Evolutionary conservation across 2,113 vertebrate genomes (phyloP), one percentile per base, ranked within the genome.

Genomic region (Embiotoca jacksoni): DNA sequence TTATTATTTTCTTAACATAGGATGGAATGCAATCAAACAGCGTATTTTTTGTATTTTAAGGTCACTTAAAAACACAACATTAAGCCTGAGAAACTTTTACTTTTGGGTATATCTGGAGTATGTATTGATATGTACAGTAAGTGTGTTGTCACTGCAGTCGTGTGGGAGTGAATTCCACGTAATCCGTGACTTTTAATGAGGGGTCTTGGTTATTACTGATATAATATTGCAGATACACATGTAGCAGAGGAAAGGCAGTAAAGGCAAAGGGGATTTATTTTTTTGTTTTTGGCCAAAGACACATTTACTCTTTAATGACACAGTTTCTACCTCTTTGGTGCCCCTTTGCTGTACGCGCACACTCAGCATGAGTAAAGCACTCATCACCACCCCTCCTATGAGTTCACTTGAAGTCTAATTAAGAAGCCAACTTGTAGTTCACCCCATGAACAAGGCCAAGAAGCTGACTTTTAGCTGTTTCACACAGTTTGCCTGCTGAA

Each of bases 291-390:
- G 72, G 53, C 81, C 84, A 91, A 90, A 89, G 88, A 89, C 33
- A 37, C 10, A 46, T 75, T 87, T 69, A 57, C 23, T 80, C 6
- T 77, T 73, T 4, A 69, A 78, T 61, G 59, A 85, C 52, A 71
- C 63, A 69, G 41, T 82, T 85, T 92, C 89, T 92, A 89, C 82
- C 85, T 91, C 89, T 85, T 86, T 78, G 64, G 81, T 86, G 69
- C 54, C 82, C 75, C 59, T 87, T 86, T 86, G 71, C 64, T 74
- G 72, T 77, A 83, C 57, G 77, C 53, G 37, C 46, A 65, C 31
- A n/a, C 3, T 62, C 14, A 65, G 3, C 37, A 50, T 33, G 33
- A 75, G 49, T 64, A 30, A 83, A 68, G 65, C 65, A 13, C 30
- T 72, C n/a, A 64, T 50, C 44, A 68, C 16, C 35, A 88, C 6